These are phyloP conservation scores for Chaenogobius annularis DNA, from an alignment of 2,113 vertebrate genomes.

Conservation along the genomic window DNA sequence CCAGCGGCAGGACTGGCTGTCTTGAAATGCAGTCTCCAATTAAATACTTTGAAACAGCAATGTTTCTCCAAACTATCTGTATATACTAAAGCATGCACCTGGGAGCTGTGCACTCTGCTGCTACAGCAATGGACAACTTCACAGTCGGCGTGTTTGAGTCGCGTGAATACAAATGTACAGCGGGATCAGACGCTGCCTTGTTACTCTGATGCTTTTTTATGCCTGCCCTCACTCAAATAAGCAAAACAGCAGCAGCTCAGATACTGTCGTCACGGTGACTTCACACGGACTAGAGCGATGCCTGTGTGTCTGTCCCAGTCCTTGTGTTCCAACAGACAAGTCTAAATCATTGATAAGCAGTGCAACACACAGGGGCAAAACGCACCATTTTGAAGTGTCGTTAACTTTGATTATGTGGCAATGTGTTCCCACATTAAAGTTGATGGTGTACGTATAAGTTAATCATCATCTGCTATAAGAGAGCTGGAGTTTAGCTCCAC, in stretches of 20 bases:
- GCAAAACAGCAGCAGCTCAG: slow-evolving; percentile 41
- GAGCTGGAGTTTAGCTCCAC: slow-evolving; percentile 45
- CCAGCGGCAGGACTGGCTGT: slow-evolving; percentile 75
- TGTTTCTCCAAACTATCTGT: slow-evolving; percentile 65
- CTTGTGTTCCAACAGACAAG: slow-evolving; percentile 10
- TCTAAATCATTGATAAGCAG: slow-evolving; percentile 44
- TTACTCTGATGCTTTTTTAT: slow-evolving; percentile 39
- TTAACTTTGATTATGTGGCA: slow-evolving; percentile 55
- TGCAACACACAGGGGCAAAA: slow-evolving; percentile 23
- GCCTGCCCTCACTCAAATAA: slow-evolving; percentile 27
- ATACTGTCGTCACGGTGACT: slow-evolving; percentile 27
- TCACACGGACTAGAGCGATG: slow-evolving; percentile 21
- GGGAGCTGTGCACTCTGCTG: slow-evolving; percentile 48
- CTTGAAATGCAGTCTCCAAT: slow-evolving; percentile 78
- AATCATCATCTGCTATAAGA: slow-evolving; percentile 66
- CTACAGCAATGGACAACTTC: slow-evolving; percentile 42
- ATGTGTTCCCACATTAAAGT: slow-evolving; percentile 64
- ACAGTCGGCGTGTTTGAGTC: slow-evolving; percentile 48
- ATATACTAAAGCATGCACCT: slow-evolving; percentile 68
- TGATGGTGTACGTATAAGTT: slow-evolving; percentile 64
- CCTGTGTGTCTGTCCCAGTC: slow-evolving; percentile 36
- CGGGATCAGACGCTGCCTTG: slow-evolving; percentile 35
- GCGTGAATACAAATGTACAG: slow-evolving; percentile 35
- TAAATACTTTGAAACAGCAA: slow-evolving; percentile 77
- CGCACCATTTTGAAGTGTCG: slow-evolving; percentile 46